These are phyloP conservation scores for Elaphurus davidianus DNA, from an alignment of 2,113 vertebrate species.

Conservation along the genomic window DNA sequence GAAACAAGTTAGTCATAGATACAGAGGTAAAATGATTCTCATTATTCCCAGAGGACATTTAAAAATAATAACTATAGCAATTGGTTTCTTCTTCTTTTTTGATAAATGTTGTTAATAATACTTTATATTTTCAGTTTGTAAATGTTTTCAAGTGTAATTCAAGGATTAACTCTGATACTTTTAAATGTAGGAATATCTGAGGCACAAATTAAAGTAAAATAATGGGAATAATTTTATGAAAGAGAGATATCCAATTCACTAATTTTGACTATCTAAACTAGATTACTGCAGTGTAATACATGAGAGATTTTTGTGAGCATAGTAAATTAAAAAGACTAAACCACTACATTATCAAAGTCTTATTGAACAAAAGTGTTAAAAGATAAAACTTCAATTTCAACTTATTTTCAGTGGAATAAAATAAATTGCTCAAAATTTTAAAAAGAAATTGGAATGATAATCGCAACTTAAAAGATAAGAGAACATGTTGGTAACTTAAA, in stretches of 20 bases:
- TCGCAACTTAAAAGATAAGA: conserved; percentile 7
- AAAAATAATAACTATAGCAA: background rate
- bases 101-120: conserved; percentile 6
- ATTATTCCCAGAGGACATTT: background rate
- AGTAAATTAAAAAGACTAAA: background rate
- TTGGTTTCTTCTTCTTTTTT: background rate
- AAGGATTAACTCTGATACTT: background rate
- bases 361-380: background rate
- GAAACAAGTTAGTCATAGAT: background rate
- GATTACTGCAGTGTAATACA: background rate
- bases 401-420: background rate
- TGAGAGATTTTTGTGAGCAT: background rate
- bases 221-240: background rate
- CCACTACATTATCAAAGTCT: background rate
- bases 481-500: background rate
- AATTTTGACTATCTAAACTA: background rate
- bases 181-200: background rate
- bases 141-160: conserved; percentile 14
- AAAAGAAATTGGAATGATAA: background rate
- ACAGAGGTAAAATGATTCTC: background rate
- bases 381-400: background rate
- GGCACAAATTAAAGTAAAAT: conserved; percentile 17
- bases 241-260: background rate
- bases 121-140: background rate
- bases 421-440: background rate